Conservation (phyloP, 1,140 invertebrate genomes). For the Whitmania pigra region DNA sequence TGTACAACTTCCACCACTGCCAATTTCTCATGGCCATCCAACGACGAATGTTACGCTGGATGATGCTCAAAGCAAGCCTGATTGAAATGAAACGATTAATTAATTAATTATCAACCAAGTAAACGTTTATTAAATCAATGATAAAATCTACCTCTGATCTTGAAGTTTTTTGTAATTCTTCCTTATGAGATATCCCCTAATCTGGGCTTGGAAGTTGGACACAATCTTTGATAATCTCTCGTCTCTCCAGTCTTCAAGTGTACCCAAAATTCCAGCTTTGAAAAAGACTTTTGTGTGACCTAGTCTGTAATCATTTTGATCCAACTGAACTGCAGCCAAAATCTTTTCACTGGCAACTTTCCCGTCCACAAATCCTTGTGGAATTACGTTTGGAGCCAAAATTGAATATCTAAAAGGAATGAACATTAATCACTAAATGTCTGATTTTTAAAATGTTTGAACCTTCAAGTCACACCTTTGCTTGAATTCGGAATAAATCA, state of each 20-base stretch:
- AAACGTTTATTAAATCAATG: not conserved
- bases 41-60: constrained; percentile 96
- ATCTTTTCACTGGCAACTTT: constrained; percentile 70
- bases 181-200: constrained; percentile 66
- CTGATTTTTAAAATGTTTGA: not conserved
- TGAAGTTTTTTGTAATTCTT: constrained; percentile 93
- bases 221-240: constrained; percentile 95
- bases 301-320: constrained; percentile 75
- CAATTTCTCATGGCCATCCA: constrained; percentile 96
- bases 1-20: constrained; percentile 99
- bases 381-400: constrained; percentile 24
- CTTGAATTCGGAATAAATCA: constrained; percentile 99
- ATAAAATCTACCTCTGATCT: constrained; percentile 68
- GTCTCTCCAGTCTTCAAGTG: constrained; percentile 99
- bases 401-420: constrained; percentile 40
- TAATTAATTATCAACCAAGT: not conserved
- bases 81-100: constrained; percentile 21
- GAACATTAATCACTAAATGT: not conserved
- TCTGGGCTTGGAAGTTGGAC: constrained; percentile 92
- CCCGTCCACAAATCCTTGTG: constrained; percentile 59
- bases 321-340: constrained; percentile 64
- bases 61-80: constrained; percentile 82
- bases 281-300: constrained; percentile 99
- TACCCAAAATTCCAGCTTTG: constrained; percentile 98
- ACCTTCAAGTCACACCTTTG: constrained; percentile 55